Evolutionary conservation across 2,888 invertebrate genomes (phyloP), one percentile per base, ranked within the genome.

Genomic region (Andrena chrysosceles): DNA sequence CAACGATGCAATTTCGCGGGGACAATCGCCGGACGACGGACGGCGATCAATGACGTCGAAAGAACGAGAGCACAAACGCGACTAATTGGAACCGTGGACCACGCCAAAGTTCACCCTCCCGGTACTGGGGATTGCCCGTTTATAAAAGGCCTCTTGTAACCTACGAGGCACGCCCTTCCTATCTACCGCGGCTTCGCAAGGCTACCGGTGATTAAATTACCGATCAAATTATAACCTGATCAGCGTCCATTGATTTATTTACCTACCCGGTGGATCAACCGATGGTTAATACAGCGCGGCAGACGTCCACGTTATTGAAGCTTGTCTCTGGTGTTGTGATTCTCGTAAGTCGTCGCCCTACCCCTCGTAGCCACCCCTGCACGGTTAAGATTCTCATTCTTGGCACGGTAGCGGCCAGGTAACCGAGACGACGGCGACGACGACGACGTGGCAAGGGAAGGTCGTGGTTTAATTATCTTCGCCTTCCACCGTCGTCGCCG

Each of bases 391-490:
- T 88, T 88, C 85, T 79, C 87, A 88, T 88, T 86, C 85, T 71
- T 31, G 59, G 77, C 86, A 89, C 85, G 89, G 83, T 85, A 87
- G 87, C 87, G 85, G 78, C 72, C 87, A 90, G 87, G 89, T 90
- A 89, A 89, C 84, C 81, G 89, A 87, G 85, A 85, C 87, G 85
- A 62, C 68, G 82, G 77, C 71, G 79, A 72, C 10, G 71, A 75
- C 69, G 78, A 70, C 78, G 67, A 56, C 79, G 70, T 62, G 69
- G 73, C 67, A 59, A 83, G 69, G 81, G 84, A 80, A 81, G 83
- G 83, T 75, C 83, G 83, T 81, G 81, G 76, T 66, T 89, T 91
- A 90, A 90, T 90, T 90, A 91, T 90, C 89, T 89, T 85, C 87
- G 83, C 84, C 84, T 16, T 82, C 82, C 84, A 73, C 63, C 69